A percentile compares a stretch with the other conserved stretches of the same genome.
phyloP scores from a whole-genome alignment of 2,888 invertebrate genomes.

The Tetragonisca angustula region DNA sequence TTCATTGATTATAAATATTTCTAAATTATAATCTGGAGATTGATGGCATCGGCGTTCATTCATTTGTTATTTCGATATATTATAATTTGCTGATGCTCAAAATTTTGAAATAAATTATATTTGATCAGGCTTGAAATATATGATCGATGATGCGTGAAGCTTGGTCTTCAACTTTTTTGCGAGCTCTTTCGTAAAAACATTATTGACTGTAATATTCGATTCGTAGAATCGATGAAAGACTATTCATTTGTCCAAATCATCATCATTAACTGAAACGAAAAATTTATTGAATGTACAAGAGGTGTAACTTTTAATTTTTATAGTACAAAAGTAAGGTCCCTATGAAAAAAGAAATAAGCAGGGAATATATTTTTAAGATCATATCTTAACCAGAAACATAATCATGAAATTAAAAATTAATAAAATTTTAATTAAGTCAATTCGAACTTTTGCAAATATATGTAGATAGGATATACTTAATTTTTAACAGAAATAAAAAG shows the following conservation, averaged over 20 bases:
- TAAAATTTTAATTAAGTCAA: too few relatives aligned
- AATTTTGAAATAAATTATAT: not conserved
- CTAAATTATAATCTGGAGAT: slow-evolving; percentile 5
- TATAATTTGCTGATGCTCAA: not conserved
- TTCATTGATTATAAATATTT: not conserved
- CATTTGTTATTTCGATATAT: not conserved
- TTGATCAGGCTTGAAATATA: slow-evolving; percentile 31
- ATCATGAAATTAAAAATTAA: too few relatives aligned
- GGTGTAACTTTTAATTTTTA: not conserved
- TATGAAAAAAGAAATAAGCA: not conserved
- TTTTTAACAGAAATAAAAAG: too few relatives aligned
- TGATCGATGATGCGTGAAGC: slow-evolving; percentile 1
- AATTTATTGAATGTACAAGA: not conserved
- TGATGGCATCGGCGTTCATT: slow-evolving; percentile 5
- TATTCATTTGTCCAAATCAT: not conserved
- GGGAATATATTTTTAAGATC: too few relatives aligned
- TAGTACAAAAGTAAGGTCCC: not conserved
- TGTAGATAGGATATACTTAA: too few relatives aligned
- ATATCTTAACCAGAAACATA: too few relatives aligned
- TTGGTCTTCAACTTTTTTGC: slow-evolving; percentile 9
- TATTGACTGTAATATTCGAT: not conserved
- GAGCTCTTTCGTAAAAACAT: not conserved
- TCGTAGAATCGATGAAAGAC: slow-evolving; percentile 7
- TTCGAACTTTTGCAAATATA: too few relatives aligned
- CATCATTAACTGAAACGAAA: not conserved